These are phyloP conservation scores for Monarcha castaneiventris DNA, from an alignment of 2,113 vertebrate genomes.

Conservation along the genomic window DNA sequence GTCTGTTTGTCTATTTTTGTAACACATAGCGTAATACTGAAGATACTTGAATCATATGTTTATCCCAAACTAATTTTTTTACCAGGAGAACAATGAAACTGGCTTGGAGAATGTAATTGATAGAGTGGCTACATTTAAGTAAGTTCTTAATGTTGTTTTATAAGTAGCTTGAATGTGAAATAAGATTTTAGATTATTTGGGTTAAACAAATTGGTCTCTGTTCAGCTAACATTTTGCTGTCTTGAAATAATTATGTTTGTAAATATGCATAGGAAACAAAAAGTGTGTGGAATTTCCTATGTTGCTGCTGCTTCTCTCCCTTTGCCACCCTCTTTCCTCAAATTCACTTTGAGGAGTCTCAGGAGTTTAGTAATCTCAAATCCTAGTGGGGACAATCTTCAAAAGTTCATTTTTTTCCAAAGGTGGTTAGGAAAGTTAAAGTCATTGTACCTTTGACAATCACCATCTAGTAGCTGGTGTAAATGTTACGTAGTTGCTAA, in stretches of 20 bases:
- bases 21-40: background rate
- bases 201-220: background rate
- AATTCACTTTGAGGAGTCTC: background rate
- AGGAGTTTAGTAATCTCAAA: background rate
- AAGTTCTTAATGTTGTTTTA: slow-evolving; percentile 61
- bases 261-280: background rate
- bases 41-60: slow-evolving; percentile 12
- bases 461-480: background rate
- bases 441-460: background rate
- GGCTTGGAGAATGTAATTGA: slow-evolving; percentile 92
- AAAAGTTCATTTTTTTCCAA: background rate
- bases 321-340: background rate
- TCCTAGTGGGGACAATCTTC: background rate
- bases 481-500: background rate
- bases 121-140: slow-evolving; percentile 96
- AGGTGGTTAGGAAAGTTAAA: background rate
- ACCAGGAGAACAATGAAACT: slow-evolving; percentile 94
- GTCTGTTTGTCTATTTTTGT: background rate
- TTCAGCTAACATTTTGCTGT: background rate
- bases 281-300: background rate
- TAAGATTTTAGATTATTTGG: background rate
- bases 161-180: background rate
- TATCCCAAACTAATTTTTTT: slow-evolving; percentile 28
- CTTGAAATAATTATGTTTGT: background rate
- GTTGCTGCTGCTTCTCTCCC: background rate